Base-by-base conservation (phyloP, 2,113 vertebrate genomes). In the Hippopotamus amphibius region DNA sequence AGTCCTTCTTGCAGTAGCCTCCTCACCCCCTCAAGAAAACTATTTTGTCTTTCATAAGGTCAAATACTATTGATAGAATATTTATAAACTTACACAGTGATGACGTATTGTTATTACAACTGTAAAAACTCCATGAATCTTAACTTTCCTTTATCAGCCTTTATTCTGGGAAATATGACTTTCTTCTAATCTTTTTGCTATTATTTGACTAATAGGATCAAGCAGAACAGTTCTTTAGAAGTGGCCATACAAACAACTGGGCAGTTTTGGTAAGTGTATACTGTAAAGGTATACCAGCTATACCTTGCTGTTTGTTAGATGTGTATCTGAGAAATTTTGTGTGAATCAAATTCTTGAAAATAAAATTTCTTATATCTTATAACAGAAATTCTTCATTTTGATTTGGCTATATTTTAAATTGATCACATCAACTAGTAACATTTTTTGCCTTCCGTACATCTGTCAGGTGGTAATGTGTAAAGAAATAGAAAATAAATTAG, bases 221-320 rank as follows among this genome's bases (percentile, higher is more conserved):
- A 98, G 99, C 99, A 9, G 98, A 99, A 6, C 99, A 99, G 72
- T 99, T 99, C 97, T 99, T 99, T 93, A 99, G 98, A 98, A 99
- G 99, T 85, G 99, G 99, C 10, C 99, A 99, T 81, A 99, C 99
- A 21, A 99, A 99, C 96, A 99, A 99, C 98, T 99, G 99, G 99
- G 99, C 99, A 3, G 99, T 99, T 89, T 97, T 99, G 98, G 99
- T 99, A 98, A 99, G 99, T 87, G 17, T 55, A 19, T 33, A 92
- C 59, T 87, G 4, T 46, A 63, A 83, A 63, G 50, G 12, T 84
- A 11, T 33, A 80, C 46, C 7, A 63, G 50, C 9, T 84, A 11
- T 33, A 80, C 46, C 7, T 71, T 68, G 41, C 14, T 85, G 2
- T 63, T 88, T n/a, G 94, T 84, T 91, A 93, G 41, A 66, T 91